Conservation (phyloP, 2,113 vertebrate genomes). For the Argyrosomus japonicus region DNA sequence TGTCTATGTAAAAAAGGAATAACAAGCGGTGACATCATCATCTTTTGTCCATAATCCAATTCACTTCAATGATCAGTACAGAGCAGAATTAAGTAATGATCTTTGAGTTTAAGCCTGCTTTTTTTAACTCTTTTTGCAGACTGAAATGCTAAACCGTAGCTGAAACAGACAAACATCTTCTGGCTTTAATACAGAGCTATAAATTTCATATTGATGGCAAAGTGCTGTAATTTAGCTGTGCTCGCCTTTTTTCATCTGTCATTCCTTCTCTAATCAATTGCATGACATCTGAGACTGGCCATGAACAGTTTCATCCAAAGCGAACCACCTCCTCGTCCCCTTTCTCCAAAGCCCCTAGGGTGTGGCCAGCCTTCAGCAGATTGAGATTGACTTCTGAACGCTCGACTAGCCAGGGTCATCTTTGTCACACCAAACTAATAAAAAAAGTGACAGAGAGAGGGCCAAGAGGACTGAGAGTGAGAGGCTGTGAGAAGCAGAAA, state of each 20-base stretch:
- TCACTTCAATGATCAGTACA: background rate
- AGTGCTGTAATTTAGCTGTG: background rate
- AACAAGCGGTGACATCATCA: background rate
- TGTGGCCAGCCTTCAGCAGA: slow-evolving; percentile 19
- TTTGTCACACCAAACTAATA: slow-evolving; percentile 33
- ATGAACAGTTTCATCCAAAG: slow-evolving; percentile 26
- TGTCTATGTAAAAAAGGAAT: too few species aligned
- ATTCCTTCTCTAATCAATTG: background rate
- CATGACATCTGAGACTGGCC: background rate
- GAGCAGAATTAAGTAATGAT: background rate
- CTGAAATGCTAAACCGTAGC: background rate
- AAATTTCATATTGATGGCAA: background rate
- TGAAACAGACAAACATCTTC: background rate
- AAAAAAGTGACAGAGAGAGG: slow-evolving; percentile 2
- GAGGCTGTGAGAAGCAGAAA: background rate
- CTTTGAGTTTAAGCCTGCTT: background rate
- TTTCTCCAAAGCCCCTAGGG: slow-evolving; percentile 18
- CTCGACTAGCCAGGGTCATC: slow-evolving; percentile 23
- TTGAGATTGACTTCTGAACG: slow-evolving; percentile 28
- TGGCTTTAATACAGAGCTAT: background rate
- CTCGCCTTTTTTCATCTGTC: slow-evolving; percentile 9
- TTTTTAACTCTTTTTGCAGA: background rate
- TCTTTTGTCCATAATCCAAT: background rate
- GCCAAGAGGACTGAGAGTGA: background rate
- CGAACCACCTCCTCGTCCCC: background rate